A percentile compares a stretch with the other conserved stretches of the same genome.
Conservation (phyloP, 2,113 vertebrate genomes). For the Periophthalmus modestus region DNA sequence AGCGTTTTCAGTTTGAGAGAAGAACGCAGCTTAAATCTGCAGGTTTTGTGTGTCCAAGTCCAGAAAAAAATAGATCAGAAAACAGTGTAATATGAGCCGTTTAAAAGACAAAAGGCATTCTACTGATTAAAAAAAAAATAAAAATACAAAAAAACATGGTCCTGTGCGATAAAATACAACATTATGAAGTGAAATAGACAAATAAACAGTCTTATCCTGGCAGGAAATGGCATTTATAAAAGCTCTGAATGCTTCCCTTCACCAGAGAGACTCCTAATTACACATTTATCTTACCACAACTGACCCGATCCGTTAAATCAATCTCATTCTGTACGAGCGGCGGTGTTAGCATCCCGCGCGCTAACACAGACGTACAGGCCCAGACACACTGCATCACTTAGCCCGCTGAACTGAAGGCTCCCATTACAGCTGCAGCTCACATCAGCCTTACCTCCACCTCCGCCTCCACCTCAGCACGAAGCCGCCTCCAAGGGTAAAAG, state of each 20-base stretch:
- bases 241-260: background rate
- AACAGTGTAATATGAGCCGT: no score
- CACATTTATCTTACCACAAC: constrained; percentile 47
- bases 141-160: no score
- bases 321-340: constrained; percentile 62
- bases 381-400: constrained; percentile 62
- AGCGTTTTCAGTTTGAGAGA: no score
- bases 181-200: background rate
- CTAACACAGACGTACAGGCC: constrained; percentile 46
- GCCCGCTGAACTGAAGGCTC: constrained; percentile 62
- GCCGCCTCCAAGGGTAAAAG: constrained; percentile 62
- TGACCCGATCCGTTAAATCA: constrained; percentile 63
- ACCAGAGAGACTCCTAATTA: background rate
- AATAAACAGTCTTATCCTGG: background rate
- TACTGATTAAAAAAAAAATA: no score
- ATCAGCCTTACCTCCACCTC: constrained; percentile 46
- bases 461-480: constrained; percentile 41
- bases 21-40: no score
- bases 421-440: constrained; percentile 69
- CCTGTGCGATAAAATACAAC: background rate
- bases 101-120: no score
- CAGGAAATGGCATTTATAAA: background rate
- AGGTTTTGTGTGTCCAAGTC: no score
- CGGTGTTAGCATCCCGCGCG: constrained; percentile 50
- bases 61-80: no score